These are phyloP conservation scores for Promerops cafer DNA, from an alignment of 2,113 vertebrate species.

Conservation along the genomic window DNA sequence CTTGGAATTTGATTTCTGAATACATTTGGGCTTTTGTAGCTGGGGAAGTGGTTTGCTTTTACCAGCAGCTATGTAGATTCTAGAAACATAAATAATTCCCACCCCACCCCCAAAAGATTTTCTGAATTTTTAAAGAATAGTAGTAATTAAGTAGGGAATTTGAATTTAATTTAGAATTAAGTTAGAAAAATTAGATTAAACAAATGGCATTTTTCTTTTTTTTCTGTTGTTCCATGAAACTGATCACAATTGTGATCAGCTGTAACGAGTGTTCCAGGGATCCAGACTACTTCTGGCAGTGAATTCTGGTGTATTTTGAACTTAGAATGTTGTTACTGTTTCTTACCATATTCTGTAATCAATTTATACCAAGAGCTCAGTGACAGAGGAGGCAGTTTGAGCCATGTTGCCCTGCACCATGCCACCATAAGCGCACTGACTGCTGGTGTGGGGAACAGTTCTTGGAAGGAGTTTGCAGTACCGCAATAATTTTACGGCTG, in stretches of 20 bases:
- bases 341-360: not conserved
- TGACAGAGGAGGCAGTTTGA: not conserved
- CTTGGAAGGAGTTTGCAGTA: not conserved
- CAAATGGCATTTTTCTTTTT: not conserved
- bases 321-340: not conserved
- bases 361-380: not conserved
- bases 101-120: not conserved
- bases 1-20: not conserved
- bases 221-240: not conserved
- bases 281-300: not conserved
- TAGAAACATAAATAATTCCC: not conserved
- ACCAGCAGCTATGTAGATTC: not conserved
- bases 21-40: not conserved
- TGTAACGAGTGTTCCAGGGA: not conserved
- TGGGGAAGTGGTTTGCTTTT: not conserved
- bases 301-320: not conserved
- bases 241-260: not conserved
- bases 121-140: not conserved
- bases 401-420: not conserved
- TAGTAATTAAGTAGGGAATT: not conserved
- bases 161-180: not conserved
- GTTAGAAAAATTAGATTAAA: not conserved
- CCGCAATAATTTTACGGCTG: not conserved
- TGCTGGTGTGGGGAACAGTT: not conserved
- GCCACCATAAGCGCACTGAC: not conserved